Percentiles rank a stretch among this genome's conserved stretches.
These are phyloP conservation scores for Ardeotis arabs DNA, from an alignment of 2,113 vertebrate species.

Conservation along the genomic window DNA sequence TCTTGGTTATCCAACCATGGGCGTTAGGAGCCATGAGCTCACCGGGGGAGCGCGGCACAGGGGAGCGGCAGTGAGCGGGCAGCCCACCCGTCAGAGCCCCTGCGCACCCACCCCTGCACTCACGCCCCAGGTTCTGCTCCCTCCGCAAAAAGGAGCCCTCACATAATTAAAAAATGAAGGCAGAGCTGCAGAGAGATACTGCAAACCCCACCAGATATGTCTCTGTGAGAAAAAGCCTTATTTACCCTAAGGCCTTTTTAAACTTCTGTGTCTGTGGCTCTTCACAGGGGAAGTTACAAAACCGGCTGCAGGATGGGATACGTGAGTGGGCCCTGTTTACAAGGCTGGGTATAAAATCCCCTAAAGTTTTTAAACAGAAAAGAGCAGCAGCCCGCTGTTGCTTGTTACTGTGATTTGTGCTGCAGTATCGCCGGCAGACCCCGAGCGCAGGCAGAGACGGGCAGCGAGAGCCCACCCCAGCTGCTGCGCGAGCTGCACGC, in stretches of 20 bases:
- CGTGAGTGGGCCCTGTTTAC: rapidly evolving
- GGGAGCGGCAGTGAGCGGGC: rapidly evolving
- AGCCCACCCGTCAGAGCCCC: background rate
- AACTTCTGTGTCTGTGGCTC: background rate
- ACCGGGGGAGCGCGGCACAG: background rate
- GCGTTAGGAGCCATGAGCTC: background rate
- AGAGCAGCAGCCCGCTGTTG: rapidly evolving
- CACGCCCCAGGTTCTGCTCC: background rate
- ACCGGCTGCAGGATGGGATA: rapidly evolving
- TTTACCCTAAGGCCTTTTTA: background rate
- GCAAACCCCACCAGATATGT: background rate
- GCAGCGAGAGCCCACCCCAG: background rate
- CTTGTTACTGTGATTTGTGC: rapidly evolving
- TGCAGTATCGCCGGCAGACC: rapidly evolving
- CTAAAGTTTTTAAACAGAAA: background rate
- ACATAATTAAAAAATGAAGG: background rate
- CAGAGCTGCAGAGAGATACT: background rate
- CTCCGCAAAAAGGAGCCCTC: background rate
- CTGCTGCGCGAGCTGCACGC: background rate
- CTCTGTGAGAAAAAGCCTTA: background rate
- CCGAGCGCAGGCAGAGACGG: rapidly evolving
- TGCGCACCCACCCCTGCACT: background rate
- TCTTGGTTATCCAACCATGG: background rate
- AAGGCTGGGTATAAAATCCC: background rate
- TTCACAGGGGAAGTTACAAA: background rate